Conservation (phyloP, 1,140 invertebrate genomes). For the Drosophila virilis region DNA sequence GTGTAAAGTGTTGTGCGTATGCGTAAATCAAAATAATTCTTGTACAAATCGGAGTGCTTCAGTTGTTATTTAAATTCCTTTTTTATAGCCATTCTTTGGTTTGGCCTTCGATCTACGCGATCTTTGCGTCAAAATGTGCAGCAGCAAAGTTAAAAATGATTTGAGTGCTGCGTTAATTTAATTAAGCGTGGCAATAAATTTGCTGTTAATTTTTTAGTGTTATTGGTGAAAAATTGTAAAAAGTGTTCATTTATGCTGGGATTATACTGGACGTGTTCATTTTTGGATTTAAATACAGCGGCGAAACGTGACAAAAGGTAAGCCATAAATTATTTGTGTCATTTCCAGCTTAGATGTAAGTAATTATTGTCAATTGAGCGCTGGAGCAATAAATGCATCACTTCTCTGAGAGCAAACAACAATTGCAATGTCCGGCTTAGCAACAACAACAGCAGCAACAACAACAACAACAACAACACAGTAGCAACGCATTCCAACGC, state of each 20-base stretch:
- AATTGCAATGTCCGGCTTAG: slow-evolving; percentile 76
- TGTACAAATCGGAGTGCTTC: slow-evolving; percentile 22
- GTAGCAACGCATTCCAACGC: slow-evolving; percentile 55
- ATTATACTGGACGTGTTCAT: slow-evolving; percentile 32
- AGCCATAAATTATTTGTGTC: slow-evolving; percentile 20
- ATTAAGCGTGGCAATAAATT: slow-evolving; percentile 59
- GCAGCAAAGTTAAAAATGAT: slow-evolving; percentile 59
- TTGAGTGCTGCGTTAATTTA: slow-evolving; percentile 63
- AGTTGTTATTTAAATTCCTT: slow-evolving; percentile 17
- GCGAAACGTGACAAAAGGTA: slow-evolving; percentile 58
- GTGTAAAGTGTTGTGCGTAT: slow-evolving; percentile 42
- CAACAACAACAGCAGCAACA: slow-evolving; percentile 37
- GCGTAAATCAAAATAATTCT: slow-evolving; percentile 11
- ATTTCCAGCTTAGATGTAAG: slow-evolving; percentile 2
- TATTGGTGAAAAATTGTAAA: slow-evolving; percentile 6
- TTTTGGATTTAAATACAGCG: slow-evolving; percentile 44
- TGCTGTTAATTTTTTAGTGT: slow-evolving; percentile 28
- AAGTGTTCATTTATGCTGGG: slow-evolving; percentile 31
- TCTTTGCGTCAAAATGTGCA: slow-evolving; percentile 65
- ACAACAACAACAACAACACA: slow-evolving; percentile 3
- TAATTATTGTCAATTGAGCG: slow-evolving; percentile 56
- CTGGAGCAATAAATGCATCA: slow-evolving; percentile 21
- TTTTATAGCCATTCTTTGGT: slow-evolving; percentile 35
- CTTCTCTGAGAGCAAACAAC: slow-evolving; percentile 35
- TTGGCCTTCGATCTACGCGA: slow-evolving; percentile 53